Evolutionary conservation across 2,797 vertebrate species (phyloP), one percentile per base, ranked within the genome.

Genomic region (Gymnodraco acuticeps): DNA sequence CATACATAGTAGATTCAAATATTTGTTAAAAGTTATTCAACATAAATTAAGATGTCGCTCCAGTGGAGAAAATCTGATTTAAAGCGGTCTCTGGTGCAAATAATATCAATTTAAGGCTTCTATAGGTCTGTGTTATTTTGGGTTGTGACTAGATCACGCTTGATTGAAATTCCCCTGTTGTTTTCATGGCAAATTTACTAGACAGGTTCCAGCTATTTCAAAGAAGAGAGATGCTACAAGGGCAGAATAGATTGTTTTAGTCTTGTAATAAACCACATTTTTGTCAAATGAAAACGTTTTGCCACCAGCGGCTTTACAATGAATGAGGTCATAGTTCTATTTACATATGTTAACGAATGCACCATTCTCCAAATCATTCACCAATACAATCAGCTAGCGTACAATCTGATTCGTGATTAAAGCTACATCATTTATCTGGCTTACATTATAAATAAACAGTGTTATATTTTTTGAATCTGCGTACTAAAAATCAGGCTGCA

Each of bases 311-410:
- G 19, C 17, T 53, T 47, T 19, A 19, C 4, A 33, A 20, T 8
- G 10, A 70, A 14, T 70, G 17, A 54, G 65, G 13, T 48, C 33
- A 64, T 11, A 60, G n/a, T 42, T 20, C 6, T 45, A 33, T 56
- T 13, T 42, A 10, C 17, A 53, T 23, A 43, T 61, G 3, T 41
- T 51, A 45, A 71, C 56, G 66, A 41, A 64, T 27, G 9, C 11
- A 43, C 13, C 17, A 5, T 53, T 55, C 31, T 52, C 14, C 31
- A 23, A 27, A 42, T 42, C 17, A 4, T 8, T 70, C 33, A 51
- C 11, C 64, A 15, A 23, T 60, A 19, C 19, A 42, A 10, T 46
- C 54, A 52, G 12, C 31, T 33, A 31, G 51, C 17, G 2, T 33
- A 11, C 48, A 54, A 19, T 48, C 14, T 58, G 10, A 6, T 38